Evolutionary conservation across 1,140 invertebrate species (phyloP), one percentile per base, ranked within the genome.

Genomic region (Tetramorium parvispinum): DNA sequence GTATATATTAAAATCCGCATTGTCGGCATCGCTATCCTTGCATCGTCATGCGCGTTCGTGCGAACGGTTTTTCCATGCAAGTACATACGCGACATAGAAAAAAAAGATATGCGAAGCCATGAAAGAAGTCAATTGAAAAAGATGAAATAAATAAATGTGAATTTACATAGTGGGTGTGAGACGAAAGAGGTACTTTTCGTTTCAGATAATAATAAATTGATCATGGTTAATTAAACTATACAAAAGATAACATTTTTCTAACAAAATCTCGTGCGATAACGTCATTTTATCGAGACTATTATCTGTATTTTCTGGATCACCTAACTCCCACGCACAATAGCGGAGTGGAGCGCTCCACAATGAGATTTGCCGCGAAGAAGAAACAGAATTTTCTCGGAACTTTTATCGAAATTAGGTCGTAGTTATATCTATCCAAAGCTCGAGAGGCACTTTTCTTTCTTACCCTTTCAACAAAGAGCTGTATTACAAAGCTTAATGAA

Each of bases 51-150:
- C n/a, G 78, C 71, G 40, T 53, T 73, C 71, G 51, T 77, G 83
- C 53, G 77, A 89, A 71, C 43, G 13, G 70, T 79, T 88, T 86
- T 88, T 86, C 61, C 55, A 32, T 5, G 11, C 27, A 49, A 78
- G 5, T 18, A 53, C n/a, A 21, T 63, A 53, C 13, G 21, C 7
- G 11, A 13, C 40, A 11, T 24, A n/a, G 24, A 73, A 55, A 51
- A 65, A 53, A 65, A n/a, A n/a, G 24, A 85, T 51, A 24, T 18
- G 51, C 61, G 57, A 43, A 61, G 43, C 55, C 18, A 16, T 27
- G 10, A 71, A 82, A 71, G 24, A 49, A n/a, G 8, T 57, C 24
- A 16, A 59, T 59, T 37, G 21, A 61, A 73, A 61, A 59, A 57
- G 10, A 71, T 59, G 24, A 32, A 46, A 71, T 10, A 11, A 32